Evolutionary conservation across 1,140 invertebrate genomes (phyloP).

Genomic region (Cyrtorhinus lividipennis): DNA sequence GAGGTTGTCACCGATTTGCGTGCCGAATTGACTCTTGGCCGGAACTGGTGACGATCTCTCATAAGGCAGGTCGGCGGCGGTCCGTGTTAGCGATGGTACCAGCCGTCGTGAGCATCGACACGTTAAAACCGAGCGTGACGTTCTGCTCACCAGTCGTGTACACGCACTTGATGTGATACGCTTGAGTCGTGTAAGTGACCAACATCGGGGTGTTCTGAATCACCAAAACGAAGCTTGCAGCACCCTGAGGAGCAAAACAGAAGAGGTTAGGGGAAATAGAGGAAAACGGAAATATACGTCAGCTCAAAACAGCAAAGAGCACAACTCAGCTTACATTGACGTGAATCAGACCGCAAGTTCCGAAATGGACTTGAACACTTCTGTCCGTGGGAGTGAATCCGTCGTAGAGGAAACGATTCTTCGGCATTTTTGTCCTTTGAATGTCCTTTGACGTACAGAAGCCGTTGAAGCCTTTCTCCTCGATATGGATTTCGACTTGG

Average conservation of each 20-base stretch:
- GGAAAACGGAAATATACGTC: no score
- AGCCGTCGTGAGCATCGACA: conserved; percentile 86
- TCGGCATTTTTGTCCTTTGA: conserved; percentile 82
- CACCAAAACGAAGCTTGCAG: conserved; percentile 81
- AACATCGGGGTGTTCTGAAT: conserved; percentile 91
- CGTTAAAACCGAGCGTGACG: conserved; percentile 83
- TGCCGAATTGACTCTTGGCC: conserved; percentile 76
- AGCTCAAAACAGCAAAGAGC: no score
- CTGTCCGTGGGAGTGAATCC: conserved; percentile 47
- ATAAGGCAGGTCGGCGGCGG: conserved; percentile 84
- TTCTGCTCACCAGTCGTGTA: conserved; percentile 89
- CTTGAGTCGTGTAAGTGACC: conserved; percentile 86
- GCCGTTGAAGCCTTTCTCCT: conserved; percentile 69
- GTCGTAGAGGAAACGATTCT: conserved; percentile 55
- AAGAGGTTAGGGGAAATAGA: no score
- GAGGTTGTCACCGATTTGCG: conserved; percentile 83
- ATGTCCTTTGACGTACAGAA: conserved; percentile 86
- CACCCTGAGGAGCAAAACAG: no score
- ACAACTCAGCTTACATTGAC: conserved; percentile 79
- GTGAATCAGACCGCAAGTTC: conserved; percentile 78
- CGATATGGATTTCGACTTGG: conserved; percentile 68
- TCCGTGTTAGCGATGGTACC: conserved; percentile 91
- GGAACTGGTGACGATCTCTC: conserved; percentile 73
- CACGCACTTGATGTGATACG: conserved; percentile 87
- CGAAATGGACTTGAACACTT: conserved; percentile 82